Percentiles rank a stretch among this genome's conserved stretches.
phyloP scores from a whole-genome alignment of 2,113 vertebrate genomes.

The Heterochromis multidens region DNA sequence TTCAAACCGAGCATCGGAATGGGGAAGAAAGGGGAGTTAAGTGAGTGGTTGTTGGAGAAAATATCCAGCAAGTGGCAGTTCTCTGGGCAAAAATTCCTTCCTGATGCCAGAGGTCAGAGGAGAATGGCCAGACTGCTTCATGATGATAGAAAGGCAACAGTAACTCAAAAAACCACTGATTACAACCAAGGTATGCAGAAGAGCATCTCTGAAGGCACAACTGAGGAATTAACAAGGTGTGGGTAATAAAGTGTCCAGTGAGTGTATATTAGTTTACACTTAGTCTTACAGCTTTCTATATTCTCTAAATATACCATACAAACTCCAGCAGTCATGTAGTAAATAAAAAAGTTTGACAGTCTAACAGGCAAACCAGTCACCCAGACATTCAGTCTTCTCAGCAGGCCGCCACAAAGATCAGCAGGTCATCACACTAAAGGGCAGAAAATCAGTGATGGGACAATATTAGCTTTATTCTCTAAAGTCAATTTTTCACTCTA shows the following conservation, averaged over 20 bases:
- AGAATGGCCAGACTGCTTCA: too few relatives aligned
- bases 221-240: neutral
- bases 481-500: constrained; percentile 40
- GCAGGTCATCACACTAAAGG: constrained; percentile 12
- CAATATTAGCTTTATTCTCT: constrained; percentile 30
- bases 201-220: neutral
- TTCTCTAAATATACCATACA: neutral
- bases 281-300: neutral
- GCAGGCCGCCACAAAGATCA: neutral
- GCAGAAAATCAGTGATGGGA: neutral
- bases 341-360: neutral
- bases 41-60: neutral
- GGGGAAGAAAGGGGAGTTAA: neutral
- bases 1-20: neutral
- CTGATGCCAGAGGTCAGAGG: too few relatives aligned
- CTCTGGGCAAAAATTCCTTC: too few relatives aligned
- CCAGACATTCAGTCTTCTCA: neutral
- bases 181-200: too few relatives aligned
- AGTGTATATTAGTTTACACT: neutral
- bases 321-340: neutral
- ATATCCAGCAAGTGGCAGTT: too few relatives aligned
- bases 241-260: neutral
- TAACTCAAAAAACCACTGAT: too few relatives aligned
- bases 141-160: too few relatives aligned
- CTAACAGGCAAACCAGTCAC: neutral